A percentile compares a stretch with the other conserved stretches of the same genome.
Evolutionary conservation across 2,113 vertebrate genomes (phyloP).

Genomic region (Notechis scutatus): DNA sequence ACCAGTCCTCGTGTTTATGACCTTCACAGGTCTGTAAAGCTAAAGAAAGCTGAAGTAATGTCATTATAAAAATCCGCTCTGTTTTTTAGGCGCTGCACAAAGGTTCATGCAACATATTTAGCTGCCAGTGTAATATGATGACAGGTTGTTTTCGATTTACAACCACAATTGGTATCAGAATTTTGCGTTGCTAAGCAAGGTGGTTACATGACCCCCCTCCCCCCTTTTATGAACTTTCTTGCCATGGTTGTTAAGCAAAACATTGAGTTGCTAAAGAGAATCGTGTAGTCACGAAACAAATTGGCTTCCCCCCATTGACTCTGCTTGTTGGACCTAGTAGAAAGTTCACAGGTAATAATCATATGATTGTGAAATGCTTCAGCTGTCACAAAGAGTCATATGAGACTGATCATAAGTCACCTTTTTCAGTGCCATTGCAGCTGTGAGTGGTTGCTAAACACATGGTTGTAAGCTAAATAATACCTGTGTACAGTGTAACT

Average conservation of each 20-base stretch:
- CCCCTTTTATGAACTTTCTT: not conserved
- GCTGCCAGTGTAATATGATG: not conserved
- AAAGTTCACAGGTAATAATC: not conserved
- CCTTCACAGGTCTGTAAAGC: not conserved
- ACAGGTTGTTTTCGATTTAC: not conserved
- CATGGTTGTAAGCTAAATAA: not conserved
- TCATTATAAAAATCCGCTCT: not conserved
- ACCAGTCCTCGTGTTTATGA: not conserved
- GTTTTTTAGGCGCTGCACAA: not conserved
- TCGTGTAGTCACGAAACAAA: not conserved
- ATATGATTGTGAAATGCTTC: not conserved
- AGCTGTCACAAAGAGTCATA: not conserved
- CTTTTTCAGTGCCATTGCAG: not conserved
- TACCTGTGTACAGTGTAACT: not conserved
- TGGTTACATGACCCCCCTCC: rapidly evolving
- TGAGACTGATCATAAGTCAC: not conserved
- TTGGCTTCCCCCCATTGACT: not conserved
- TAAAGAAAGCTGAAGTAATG: not conserved
- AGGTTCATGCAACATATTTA: not conserved
- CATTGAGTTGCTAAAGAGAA: not conserved
- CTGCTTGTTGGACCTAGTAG: not conserved
- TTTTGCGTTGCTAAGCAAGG: not conserved
- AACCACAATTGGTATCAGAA: not conserved
- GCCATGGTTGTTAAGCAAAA: not conserved
- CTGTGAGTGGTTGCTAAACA: not conserved